Percentiles rank a stretch among this genome's conserved stretches.
These are phyloP conservation scores for Eonycteris spelaea DNA, from an alignment of 2,113 vertebrate genomes.

Conservation along the genomic window DNA sequence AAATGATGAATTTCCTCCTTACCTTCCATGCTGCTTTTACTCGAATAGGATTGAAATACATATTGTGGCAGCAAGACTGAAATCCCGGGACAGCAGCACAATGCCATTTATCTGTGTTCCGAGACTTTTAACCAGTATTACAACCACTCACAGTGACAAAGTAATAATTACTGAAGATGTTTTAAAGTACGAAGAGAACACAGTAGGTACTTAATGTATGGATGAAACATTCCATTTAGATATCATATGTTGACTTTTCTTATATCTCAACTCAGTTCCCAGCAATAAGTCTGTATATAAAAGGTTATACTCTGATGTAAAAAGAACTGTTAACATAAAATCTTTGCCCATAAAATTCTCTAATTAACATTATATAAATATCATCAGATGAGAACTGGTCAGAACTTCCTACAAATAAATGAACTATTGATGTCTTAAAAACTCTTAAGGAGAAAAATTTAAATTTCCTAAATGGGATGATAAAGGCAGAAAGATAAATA, in stretches of 20 bases:
- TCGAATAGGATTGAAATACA: slow-evolving; percentile 15
- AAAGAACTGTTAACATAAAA: background rate
- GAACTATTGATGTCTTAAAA: background rate
- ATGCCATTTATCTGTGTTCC: slow-evolving; percentile 12
- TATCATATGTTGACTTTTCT: background rate
- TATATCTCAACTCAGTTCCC: background rate
- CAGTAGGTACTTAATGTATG: background rate
- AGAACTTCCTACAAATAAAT: background rate
- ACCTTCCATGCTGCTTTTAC: background rate
- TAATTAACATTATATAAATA: background rate
- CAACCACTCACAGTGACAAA: background rate
- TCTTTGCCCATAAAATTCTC: background rate
- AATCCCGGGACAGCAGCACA: background rate
- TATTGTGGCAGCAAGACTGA: background rate
- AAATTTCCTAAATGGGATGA: background rate
- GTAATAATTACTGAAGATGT: slow-evolving; percentile 7
- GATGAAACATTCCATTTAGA: background rate
- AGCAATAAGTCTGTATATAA: background rate
- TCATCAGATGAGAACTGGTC: background rate
- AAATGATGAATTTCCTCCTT: slow-evolving; percentile 56
- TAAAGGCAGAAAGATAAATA: background rate
- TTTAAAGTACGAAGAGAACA: background rate
- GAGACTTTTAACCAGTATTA: background rate
- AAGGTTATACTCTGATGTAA: background rate
- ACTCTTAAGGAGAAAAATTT: background rate